Base-by-base conservation (phyloP, 2,888 invertebrate species). In the Antheraea yamamai region DNA sequence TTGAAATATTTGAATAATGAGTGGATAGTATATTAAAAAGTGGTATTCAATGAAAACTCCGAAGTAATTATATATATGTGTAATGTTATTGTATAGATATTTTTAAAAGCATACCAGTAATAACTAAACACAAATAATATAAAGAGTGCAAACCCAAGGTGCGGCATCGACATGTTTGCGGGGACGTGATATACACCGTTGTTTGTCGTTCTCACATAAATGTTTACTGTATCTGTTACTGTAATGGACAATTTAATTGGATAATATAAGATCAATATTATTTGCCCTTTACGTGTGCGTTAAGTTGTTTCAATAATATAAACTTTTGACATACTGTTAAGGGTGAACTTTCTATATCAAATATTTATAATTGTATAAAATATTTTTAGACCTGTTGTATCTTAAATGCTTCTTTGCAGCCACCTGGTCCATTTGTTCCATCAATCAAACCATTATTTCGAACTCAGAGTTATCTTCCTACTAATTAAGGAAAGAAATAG, bases 201-300 rank as follows among this genome's bases (percentile, higher is more conserved):
- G 81, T 85, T 84, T 82, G 80, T 78, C 80, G 84, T 86, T 87
- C 86, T 86, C 87, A 86, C 86, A 87, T 84, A 78, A 75, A 76
- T 92, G 89, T 92, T 91, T 91, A 84, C 82, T 84, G 81, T 87
- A 88, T 88, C 89, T 89, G 89, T 91, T 89, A 91, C 91, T 81
- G 85, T 92, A 93, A 94, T 94, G 89, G 92, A 83, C 83, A 83
- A 80, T 85, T 86, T 93, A 91, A 93, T 93, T 92, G 90, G 87
- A 88, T 79, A 79, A 82, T 81, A 81, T 84, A 83, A 88, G 86
- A 88, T 88, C 84, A 87, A 85, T 85, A 78, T 80, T 88, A 86
- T 85, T 81, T 76, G 81, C 78, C 79, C 85, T 81, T 76, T 81
- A 79, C 79, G 78, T 79, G 81, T 81, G 81, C 78, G 76, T 35